These are phyloP conservation scores for Diarsia brunnea DNA, from an alignment of 2,888 invertebrate species.

Conservation along the genomic window DNA sequence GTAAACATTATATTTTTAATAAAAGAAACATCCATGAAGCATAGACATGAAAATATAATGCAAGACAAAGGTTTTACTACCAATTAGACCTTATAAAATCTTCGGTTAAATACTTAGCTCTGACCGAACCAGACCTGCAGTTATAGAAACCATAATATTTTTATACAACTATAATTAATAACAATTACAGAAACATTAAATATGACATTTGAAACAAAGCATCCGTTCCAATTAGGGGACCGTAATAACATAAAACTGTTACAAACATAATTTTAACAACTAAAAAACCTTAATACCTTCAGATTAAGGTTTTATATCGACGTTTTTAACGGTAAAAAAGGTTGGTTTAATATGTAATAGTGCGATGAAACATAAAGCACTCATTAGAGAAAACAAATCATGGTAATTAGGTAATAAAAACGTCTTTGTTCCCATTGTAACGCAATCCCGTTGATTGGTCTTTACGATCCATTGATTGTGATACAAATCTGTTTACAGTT, in stretches of 20 bases:
- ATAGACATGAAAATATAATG: not conserved
- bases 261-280: conserved; percentile 56
- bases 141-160: conserved; percentile 52
- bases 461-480: conserved; percentile 84
- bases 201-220: conserved; percentile 82
- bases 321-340: conserved; percentile 1
- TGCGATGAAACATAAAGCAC: conserved; percentile 79
- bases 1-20: conserved; percentile 23
- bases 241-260: conserved; percentile 81
- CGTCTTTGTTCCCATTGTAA: conserved; percentile 84
- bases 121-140: conserved; percentile 33
- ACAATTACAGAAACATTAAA: conserved; percentile 70
- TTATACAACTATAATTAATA: conserved; percentile 63
- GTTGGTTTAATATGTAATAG: conserved; percentile 66
- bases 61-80: conserved; percentile 16
- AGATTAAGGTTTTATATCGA: conserved; percentile 37
- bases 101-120: conserved; percentile 18
- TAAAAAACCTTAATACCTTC: conserved; percentile 19
- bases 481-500: conserved; percentile 87
- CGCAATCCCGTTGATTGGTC: conserved; percentile 83
- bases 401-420: conserved; percentile 88
- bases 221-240: conserved; percentile 83
- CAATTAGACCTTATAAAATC: conserved; percentile 39
- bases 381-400: conserved; percentile 89
- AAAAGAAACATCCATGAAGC: not conserved